Percentiles rank a stretch among this genome's conserved stretches.
Conservation (phyloP, 2,113 vertebrate genomes). For the Corynorhinus townsendii region DNA sequence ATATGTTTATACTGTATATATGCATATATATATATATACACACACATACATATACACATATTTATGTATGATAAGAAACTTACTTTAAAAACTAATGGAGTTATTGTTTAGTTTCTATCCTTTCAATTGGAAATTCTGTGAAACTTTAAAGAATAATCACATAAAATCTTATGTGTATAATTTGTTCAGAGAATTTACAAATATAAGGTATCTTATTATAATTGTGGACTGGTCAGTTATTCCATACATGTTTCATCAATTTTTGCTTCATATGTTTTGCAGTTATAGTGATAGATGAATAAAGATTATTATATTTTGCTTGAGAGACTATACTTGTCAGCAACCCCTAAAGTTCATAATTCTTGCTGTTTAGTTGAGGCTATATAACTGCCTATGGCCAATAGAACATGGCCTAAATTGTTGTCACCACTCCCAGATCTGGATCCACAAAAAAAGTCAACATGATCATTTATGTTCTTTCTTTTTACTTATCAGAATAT, state of each 20-base stretch:
- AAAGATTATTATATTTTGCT: neutral
- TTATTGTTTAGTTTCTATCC: neutral
- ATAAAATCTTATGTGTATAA: neutral
- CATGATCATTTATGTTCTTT: neutral
- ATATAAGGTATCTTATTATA: neutral
- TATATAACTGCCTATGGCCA: neutral
- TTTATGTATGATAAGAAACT: neutral
- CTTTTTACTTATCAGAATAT: neutral
- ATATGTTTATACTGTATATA: neutral
- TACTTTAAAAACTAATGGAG: neutral
- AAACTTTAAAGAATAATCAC: neutral
- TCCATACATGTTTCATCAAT: neutral
- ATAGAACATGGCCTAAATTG: neutral
- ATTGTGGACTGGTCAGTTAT: neutral
- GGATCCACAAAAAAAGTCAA: neutral
- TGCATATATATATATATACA: too few relatives aligned
- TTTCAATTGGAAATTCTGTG: neutral
- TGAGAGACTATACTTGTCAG: neutral
- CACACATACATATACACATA: neutral
- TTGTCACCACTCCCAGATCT: neutral
- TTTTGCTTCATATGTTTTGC: neutral
- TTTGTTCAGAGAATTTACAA: neutral
- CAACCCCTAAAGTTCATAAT: neutral
- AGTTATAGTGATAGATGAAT: neutral
- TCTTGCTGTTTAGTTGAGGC: neutral